Conservation (phyloP, 2,888 invertebrate species). For the Mylabris sibirica region DNA sequence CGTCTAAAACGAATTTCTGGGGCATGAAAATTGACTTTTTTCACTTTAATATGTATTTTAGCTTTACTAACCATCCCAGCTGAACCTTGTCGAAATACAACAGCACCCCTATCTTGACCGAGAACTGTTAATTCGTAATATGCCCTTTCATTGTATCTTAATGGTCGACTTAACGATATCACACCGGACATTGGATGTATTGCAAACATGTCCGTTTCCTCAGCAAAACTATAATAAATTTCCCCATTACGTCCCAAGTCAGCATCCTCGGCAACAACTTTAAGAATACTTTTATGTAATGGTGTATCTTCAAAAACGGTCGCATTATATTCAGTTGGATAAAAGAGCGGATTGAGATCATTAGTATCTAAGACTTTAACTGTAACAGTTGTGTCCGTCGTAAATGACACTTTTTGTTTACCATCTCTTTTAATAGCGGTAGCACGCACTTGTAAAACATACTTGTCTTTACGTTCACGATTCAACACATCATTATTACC, state of each 20-base stretch:
- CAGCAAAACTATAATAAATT: slow-evolving; percentile 92
- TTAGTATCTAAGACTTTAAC: slow-evolving; percentile 84
- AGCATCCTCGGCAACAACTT: slow-evolving; percentile 91
- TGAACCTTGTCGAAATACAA: slow-evolving; percentile 64
- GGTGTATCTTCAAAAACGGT: slow-evolving; percentile 89
- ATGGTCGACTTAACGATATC: slow-evolving; percentile 80
- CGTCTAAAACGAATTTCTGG: slow-evolving; percentile 85
- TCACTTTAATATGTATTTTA: slow-evolving; percentile 77
- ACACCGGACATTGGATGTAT: slow-evolving; percentile 93
- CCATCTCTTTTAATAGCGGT: slow-evolving; percentile 68
- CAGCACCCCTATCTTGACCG: slow-evolving; percentile 84
- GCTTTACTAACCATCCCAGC: slow-evolving; percentile 73
- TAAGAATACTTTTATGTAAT: slow-evolving; percentile 80
- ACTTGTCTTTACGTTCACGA: slow-evolving; percentile 87
- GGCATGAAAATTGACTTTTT: slow-evolving; percentile 83
- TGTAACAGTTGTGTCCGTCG: slow-evolving; percentile 77
- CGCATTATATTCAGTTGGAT: slow-evolving; percentile 85
- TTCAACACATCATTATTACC: slow-evolving; percentile 89
- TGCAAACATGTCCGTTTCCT: slow-evolving; percentile 84
- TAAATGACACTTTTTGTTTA: slow-evolving; percentile 68
- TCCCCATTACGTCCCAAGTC: slow-evolving; percentile 96
- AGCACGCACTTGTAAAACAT: slow-evolving; percentile 80
- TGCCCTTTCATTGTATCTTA: slow-evolving; percentile 75
- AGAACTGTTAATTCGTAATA: slow-evolving; percentile 80
- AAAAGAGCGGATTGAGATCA: slow-evolving; percentile 93